Evolutionary conservation across 2,113 vertebrate genomes (phyloP).

Genomic region (Egretta garzetta): DNA sequence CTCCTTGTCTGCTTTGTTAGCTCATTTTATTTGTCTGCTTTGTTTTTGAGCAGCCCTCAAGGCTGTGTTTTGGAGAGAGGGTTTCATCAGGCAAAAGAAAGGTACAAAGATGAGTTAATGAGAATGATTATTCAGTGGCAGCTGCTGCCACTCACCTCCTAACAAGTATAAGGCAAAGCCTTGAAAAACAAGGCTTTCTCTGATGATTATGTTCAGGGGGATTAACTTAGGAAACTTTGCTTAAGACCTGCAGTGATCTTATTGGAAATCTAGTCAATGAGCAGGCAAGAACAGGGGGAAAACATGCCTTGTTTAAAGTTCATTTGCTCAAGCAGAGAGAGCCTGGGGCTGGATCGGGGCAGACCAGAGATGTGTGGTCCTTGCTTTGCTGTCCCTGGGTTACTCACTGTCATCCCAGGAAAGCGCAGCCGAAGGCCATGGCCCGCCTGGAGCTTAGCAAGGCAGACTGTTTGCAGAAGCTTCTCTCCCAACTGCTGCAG

Average conservation of each 20-base stretch:
- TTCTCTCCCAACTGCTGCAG: background rate
- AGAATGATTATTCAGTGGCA: constrained; percentile 42
- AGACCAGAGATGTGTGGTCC: background rate
- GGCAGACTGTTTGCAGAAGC: background rate
- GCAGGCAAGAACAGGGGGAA: background rate
- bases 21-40: background rate
- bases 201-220: background rate
- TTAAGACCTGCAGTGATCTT: background rate
- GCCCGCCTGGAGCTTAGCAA: background rate
- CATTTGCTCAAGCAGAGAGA: background rate
- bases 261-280: background rate
- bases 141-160: constrained; percentile 11
- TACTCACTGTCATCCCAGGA: background rate
- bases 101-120: constrained; percentile 31
- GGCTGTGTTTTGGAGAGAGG: background rate
- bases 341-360: background rate
- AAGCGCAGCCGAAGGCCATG: background rate
- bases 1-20: background rate
- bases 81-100: constrained; percentile 11
- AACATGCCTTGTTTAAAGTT: background rate
- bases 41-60: background rate
- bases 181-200: constrained; percentile 2
- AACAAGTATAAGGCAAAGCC: background rate
- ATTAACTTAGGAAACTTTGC: constrained; percentile 17
- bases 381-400: background rate